Percentiles rank a stretch among this genome's conserved stretches.
Evolutionary conservation across 2,113 vertebrate species (phyloP).

Genomic region (Chloropsis hardwickii): DNA sequence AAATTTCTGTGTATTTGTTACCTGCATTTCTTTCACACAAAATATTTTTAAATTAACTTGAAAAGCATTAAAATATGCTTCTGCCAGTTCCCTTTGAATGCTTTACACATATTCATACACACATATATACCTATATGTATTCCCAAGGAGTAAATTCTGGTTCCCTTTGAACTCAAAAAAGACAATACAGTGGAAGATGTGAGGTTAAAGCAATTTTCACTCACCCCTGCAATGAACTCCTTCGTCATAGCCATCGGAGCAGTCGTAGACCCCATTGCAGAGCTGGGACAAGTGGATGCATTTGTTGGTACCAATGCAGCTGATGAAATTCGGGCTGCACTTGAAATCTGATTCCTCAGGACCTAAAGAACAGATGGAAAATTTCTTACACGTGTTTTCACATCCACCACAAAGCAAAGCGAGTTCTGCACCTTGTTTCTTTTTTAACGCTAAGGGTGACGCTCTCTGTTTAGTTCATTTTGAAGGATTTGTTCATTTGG

Average conservation of each 20-base stretch:
- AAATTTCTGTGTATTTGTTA: background rate
- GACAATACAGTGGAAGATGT: background rate
- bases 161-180: background rate
- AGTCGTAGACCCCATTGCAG: constrained; percentile 89
- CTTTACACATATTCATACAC: background rate
- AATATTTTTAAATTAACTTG: background rate
- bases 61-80: background rate
- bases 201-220: background rate
- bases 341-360: constrained; percentile 79
- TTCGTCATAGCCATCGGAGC: constrained; percentile 89
- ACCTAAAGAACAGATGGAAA: constrained; percentile 73
- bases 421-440: background rate
- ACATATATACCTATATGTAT: background rate
- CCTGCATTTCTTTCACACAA: background rate
- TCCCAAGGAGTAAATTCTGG: background rate
- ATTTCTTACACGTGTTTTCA: background rate
- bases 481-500: background rate
- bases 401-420: background rate
- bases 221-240: constrained; percentile 92
- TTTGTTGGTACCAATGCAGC: constrained; percentile 83
- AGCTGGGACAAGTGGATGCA: constrained; percentile 94
- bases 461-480: background rate
- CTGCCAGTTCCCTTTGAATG: background rate
- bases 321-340: constrained; percentile 86
- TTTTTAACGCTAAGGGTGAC: background rate